Conservation (phyloP, 2,888 invertebrate genomes). For the Melanargia galathea region DNA sequence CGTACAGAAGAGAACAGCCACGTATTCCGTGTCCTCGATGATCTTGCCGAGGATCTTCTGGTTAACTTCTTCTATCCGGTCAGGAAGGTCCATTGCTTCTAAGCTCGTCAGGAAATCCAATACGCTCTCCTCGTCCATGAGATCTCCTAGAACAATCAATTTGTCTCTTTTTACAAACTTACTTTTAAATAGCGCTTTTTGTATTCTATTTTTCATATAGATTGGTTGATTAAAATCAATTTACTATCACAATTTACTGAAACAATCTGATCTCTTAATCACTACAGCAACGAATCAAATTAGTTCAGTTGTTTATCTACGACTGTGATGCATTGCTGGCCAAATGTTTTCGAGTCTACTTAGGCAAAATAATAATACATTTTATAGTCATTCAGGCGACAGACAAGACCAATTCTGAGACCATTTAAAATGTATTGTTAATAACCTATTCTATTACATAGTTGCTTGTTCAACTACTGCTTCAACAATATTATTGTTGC, state of each 20-base stretch:
- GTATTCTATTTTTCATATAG: too few species aligned
- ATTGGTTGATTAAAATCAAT: not conserved
- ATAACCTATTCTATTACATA: too few species aligned
- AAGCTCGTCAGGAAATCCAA: constrained; percentile 96
- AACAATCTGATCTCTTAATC: not conserved
- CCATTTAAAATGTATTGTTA: too few species aligned
- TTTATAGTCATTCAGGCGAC: too few species aligned
- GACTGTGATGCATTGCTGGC: not conserved
- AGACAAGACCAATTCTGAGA: too few species aligned
- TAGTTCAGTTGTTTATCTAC: not conserved
- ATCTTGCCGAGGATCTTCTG: constrained; percentile 94
- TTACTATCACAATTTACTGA: too few species aligned
- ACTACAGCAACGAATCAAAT: not conserved
- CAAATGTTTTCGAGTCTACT: not conserved
- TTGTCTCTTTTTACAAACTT: not conserved
- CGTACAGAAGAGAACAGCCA: constrained; percentile 97
- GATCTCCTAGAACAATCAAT: constrained; percentile 85
- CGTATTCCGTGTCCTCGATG: constrained; percentile 94
- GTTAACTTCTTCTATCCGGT: constrained; percentile 97
- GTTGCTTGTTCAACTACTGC: too few species aligned
- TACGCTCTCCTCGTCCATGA: constrained; percentile 97
- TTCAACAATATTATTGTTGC: too few species aligned
- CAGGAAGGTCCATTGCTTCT: constrained; percentile 97
- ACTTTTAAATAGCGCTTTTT: not conserved
- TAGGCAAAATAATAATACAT: not conserved